These are phyloP conservation scores for Phylloscopus trochiloides DNA, from an alignment of 2,113 vertebrate genomes.

Conservation along the genomic window DNA sequence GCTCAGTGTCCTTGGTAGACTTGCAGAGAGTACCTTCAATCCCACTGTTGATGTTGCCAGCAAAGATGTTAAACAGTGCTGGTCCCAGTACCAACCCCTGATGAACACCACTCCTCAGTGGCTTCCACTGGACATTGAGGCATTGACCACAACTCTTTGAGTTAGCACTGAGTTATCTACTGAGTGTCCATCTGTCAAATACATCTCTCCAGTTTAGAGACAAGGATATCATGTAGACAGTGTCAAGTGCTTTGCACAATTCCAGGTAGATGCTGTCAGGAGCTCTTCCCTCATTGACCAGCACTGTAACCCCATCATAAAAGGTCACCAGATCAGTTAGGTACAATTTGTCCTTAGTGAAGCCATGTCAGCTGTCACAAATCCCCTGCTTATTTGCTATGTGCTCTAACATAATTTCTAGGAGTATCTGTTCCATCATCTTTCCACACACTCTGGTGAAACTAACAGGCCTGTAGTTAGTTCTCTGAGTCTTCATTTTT, in stretches of 20 bases:
- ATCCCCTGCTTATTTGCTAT: not conserved
- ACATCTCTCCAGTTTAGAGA: not conserved
- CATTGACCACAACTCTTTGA: not conserved
- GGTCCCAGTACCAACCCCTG: not conserved
- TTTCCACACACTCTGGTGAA: not conserved
- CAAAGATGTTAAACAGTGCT: not conserved
- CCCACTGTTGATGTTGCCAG: rapidly evolving
- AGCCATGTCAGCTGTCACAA: not conserved
- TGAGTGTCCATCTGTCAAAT: not conserved
- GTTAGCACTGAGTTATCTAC: not conserved
- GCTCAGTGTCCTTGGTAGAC: not conserved
- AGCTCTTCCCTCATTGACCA: not conserved
- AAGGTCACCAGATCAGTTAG: not conserved
- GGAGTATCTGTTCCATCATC: not conserved
- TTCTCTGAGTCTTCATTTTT: not conserved
- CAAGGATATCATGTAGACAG: not conserved
- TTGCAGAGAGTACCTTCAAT: not conserved
- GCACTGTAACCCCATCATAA: not conserved
- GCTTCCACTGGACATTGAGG: not conserved
- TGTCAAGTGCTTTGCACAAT: not conserved
- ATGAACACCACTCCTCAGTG: not conserved
- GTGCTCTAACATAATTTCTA: not conserved
- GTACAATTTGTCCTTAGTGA: not conserved
- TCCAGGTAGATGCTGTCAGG: not conserved
- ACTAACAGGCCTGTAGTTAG: not conserved